phyloP scores from a whole-genome alignment of 2,888 invertebrate species.

The Amphiduros pacificus region DNA sequence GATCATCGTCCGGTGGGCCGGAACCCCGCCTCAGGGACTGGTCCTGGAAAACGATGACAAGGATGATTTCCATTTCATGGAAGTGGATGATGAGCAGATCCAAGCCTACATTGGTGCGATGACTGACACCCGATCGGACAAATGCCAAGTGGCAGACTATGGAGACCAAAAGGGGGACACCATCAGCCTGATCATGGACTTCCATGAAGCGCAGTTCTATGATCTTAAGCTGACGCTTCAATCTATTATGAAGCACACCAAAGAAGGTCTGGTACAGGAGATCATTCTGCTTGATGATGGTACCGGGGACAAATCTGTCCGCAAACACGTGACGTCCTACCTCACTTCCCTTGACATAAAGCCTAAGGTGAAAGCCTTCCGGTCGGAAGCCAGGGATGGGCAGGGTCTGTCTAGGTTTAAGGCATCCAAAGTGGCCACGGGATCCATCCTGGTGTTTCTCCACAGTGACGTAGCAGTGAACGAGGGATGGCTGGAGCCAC shows the following conservation, averaged over 20 bases:
- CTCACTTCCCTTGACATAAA: conserved; percentile 21
- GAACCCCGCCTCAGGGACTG: background rate
- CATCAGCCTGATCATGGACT: conserved; percentile 30
- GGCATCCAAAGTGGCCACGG: conserved; percentile 28
- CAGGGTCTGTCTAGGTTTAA: conserved; percentile 28
- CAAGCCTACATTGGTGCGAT: conserved; percentile 18
- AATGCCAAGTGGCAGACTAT: conserved; percentile 22
- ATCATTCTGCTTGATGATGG: conserved; percentile 34
- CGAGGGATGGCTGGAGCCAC: conserved; percentile 34
- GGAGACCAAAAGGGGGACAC: conserved; percentile 13
- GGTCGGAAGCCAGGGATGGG: conserved; percentile 28
- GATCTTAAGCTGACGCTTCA: conserved; percentile 28
- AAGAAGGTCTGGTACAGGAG: conserved; percentile 26
- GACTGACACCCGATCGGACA: conserved; percentile 25
- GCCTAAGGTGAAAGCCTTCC: conserved; percentile 10
- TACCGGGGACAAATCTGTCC: conserved; percentile 8
- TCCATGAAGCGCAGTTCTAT: conserved; percentile 27
- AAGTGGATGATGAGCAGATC: conserved; percentile 26
- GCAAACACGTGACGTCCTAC: conserved; percentile 22
- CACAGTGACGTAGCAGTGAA: conserved; percentile 28
- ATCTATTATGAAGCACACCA: conserved; percentile 29
- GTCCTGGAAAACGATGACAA: background rate
- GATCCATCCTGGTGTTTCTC: conserved; percentile 28
- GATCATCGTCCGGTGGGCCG: background rate
- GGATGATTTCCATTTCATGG: background rate